Conservation (phyloP, 2,113 vertebrate species). For the Myrmophylax atrothorax region DNA sequence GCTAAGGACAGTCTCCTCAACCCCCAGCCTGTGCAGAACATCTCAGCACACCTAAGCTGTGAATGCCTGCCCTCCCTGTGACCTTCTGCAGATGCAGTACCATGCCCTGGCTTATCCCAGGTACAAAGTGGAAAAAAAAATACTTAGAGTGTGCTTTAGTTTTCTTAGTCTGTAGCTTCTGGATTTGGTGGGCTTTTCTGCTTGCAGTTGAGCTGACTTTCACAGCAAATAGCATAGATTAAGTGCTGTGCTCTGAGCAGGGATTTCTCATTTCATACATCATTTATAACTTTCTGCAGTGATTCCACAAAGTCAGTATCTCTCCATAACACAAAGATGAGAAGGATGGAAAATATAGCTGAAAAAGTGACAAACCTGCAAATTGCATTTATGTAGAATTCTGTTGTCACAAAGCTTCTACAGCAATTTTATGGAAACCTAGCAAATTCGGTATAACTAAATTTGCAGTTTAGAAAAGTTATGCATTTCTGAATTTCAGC, state of each 20-base stretch:
- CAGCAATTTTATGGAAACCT: slow-evolving; percentile 50
- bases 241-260: slow-evolving; percentile 52
- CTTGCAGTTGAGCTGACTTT: slow-evolving; percentile 39
- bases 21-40: neutral
- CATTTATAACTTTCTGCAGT: slow-evolving; percentile 70
- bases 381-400: slow-evolving; percentile 65
- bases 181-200: slow-evolving; percentile 46
- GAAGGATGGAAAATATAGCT: slow-evolving; percentile 65
- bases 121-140: neutral
- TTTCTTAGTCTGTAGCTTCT: slow-evolving; percentile 28
- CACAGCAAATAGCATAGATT: slow-evolving; percentile 61
- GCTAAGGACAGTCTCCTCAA: neutral
- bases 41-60: neutral
- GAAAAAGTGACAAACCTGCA: slow-evolving; percentile 63
- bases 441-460: slow-evolving; percentile 56
- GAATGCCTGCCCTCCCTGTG: neutral
- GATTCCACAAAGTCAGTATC: slow-evolving; percentile 64
- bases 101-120: neutral
- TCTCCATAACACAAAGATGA: slow-evolving; percentile 59
- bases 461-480: slow-evolving; percentile 54
- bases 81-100: neutral
- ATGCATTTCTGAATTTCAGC: slow-evolving; percentile 52
- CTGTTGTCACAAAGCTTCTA: slow-evolving; percentile 45
- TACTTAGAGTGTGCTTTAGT: neutral
- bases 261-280: slow-evolving; percentile 72